Evolutionary conservation across 2,113 vertebrate genomes (phyloP), one percentile per base, ranked within the genome.

Genomic region (Conger conger): DNA sequence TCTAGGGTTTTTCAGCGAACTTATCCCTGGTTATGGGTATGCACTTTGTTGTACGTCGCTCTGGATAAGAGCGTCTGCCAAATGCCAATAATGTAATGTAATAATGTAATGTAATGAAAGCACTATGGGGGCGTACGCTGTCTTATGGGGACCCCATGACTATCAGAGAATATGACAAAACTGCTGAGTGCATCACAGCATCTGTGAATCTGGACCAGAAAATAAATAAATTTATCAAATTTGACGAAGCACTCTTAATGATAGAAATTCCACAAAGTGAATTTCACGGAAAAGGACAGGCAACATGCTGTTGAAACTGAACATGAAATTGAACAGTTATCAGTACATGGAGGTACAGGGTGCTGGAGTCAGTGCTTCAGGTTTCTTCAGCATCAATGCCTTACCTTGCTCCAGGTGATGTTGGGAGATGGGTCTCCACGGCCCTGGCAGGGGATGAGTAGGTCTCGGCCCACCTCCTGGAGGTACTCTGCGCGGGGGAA

Each of bases 381-480:
- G 77, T 20, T 60, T 37, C 7, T 9, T 2, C 6, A 57, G 1
- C 13, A 6, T 57, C 81, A 38, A 30, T 50, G 15, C 17, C 89
- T 87, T 78, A 98, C 98, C 96, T 99, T 99, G 88, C 91, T 89
- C 98, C 98, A 99, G 5, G 95, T 97, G 88, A 99, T 77, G 13
- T 94, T 88, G 6, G 98, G 96, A 2, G 89, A 27, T 5, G 98
- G 97, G 88, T 99, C 97, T 84, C 97, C 98, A 0, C 0, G 84
- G 50, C 96, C 96, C 0, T 88, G 45, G 0, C 98, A 99, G 13
- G 97, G 96, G 63, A 99, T 95, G 76, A 97, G 91, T 79, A 99
- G 93, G 80, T 97, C 96, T 87, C 98, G 90, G 50, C 98, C 98
- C 81, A 98, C 96, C 91, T 99, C 98, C 89, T 99, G 97, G 88